A percentile compares a stretch with the other conserved stretches of the same genome.
Evolutionary conservation across 2,113 vertebrate species (phyloP).

Genomic region (Lampris megalopsis): DNA sequence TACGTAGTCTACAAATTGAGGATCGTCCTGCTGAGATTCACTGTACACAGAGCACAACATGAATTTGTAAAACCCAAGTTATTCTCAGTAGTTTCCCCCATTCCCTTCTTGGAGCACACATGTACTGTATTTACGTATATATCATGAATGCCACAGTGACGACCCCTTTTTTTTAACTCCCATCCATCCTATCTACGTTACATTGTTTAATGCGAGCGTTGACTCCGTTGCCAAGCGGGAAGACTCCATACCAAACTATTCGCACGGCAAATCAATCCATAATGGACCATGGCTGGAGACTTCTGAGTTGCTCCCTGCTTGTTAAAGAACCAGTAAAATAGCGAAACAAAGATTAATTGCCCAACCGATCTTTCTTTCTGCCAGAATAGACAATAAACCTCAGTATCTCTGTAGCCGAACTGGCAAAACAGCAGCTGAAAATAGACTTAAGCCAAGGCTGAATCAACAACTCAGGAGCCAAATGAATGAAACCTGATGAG

Average conservation of each 20-base stretch:
- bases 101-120: not conserved
- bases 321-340: conserved; percentile 14
- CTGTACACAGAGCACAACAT: no score
- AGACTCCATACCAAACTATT: conserved; percentile 10
- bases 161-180: no score
- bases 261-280: conserved; percentile 20
- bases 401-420: conserved; percentile 54
- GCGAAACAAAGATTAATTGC: conserved; percentile 41
- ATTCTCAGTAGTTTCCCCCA: not conserved
- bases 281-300: not conserved
- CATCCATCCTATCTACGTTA: not conserved
- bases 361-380: conserved; percentile 23
- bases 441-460: conserved; percentile 39
- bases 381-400: conserved; percentile 11
- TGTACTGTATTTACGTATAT: no score
- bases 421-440: conserved; percentile 43
- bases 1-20: no score
- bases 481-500: conserved; percentile 58
- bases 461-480: conserved; percentile 45
- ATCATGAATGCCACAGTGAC: no score
- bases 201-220: not conserved
- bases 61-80: no score
- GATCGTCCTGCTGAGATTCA: no score
- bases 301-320: conserved; percentile 18
- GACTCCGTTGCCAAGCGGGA: not conserved